These are phyloP conservation scores for Calidris pugnax DNA, from an alignment of 2,113 vertebrate species.

Conservation along the genomic window DNA sequence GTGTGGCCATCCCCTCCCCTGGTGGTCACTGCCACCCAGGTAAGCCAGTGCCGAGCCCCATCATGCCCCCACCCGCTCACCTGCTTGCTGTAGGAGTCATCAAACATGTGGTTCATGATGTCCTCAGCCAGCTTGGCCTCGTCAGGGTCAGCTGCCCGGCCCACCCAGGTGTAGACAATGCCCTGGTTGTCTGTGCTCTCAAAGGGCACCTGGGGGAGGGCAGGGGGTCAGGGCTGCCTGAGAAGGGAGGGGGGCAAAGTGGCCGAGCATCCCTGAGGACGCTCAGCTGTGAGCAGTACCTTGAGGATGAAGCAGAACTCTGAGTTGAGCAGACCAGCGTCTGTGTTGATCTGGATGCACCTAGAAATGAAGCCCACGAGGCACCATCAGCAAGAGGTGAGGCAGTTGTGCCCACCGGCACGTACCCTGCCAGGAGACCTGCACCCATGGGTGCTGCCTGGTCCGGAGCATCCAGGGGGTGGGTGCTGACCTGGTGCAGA, in stretches of 20 bases:
- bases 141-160: conserved; percentile 89
- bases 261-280: not conserved
- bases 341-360: conserved; percentile 94
- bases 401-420: not conserved
- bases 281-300: conserved; percentile 63
- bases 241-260: not conserved
- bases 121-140: conserved; percentile 96
- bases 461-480: rapidly evolving
- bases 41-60: not conserved
- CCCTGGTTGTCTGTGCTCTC: conserved; percentile 98
- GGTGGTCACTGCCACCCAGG: not conserved
- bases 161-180: conserved; percentile 97
- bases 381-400: rapidly evolving
- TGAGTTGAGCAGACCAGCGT: conserved; percentile 91
- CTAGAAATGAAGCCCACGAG: conserved; percentile 41
- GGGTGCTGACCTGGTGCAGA: conserved; percentile 87
- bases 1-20: rapidly evolving
- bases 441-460: not conserved
- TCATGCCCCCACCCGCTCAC: conserved; percentile 31
- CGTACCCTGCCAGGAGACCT: rapidly evolving
- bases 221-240: not conserved
- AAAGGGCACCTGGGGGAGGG: conserved; percentile 87
- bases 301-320: conserved; percentile 99
- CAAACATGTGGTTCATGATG: conserved; percentile 96
- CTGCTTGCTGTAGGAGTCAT: conserved; percentile 97